Conservation (phyloP, 2,113 vertebrate genomes). For the Xenopus laevis region DNA sequence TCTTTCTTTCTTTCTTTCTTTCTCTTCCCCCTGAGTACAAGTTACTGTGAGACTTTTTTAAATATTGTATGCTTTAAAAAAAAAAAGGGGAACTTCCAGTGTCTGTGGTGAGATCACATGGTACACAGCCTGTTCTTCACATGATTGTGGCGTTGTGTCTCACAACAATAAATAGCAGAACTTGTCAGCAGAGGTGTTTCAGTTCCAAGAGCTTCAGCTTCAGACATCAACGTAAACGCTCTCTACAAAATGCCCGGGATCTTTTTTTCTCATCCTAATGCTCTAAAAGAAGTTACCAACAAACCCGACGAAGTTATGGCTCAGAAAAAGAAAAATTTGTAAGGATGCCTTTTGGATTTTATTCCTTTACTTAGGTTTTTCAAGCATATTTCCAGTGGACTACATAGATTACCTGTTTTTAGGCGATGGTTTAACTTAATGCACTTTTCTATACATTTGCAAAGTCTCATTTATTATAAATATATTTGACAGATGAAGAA, state of each 20-base stretch:
- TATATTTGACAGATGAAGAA: too few species aligned
- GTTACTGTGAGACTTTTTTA: too few species aligned
- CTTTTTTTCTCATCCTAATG: conserved; percentile 56
- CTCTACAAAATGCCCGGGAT: conserved; percentile 64
- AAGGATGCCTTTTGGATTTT: conserved; percentile 51
- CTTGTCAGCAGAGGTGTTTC: conserved; percentile 45
- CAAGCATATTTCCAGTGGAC: too few species aligned
- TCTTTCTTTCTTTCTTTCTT: too few species aligned
- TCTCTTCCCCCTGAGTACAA: too few species aligned
- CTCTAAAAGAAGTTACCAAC: conserved; percentile 57
- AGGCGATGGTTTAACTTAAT: too few species aligned
- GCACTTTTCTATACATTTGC: too few species aligned
- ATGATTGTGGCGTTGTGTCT: conserved; percentile 46
- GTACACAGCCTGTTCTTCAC: conserved; percentile 57
- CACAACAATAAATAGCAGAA: conserved; percentile 66
- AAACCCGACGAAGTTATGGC: conserved; percentile 63
- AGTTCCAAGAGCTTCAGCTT: conserved; percentile 52
- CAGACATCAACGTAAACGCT: conserved; percentile 19
- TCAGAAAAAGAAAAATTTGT: conserved; percentile 66
- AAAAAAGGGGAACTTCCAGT: conserved; percentile 66
- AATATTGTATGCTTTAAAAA: not conserved
- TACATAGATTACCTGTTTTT: too few species aligned
- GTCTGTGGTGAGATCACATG: conserved; percentile 59
- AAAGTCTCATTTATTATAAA: too few species aligned
- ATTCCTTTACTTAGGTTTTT: not conserved